These are phyloP conservation scores for Drosophila eugracilis DNA, from an alignment of 1,140 invertebrate genomes.

Conservation along the genomic window DNA sequence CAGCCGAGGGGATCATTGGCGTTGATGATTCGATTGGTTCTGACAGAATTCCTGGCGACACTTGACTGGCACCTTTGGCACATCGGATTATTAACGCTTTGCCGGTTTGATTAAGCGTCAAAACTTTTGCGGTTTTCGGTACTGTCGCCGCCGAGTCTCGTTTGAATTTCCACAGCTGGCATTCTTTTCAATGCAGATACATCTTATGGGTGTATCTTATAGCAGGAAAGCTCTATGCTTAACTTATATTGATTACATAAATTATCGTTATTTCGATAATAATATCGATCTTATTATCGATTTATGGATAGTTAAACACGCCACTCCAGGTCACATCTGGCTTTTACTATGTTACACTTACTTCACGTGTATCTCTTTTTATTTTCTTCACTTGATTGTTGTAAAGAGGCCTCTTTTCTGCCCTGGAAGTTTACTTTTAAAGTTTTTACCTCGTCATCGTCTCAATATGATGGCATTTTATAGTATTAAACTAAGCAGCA, in stretches of 20 bases:
- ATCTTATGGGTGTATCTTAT: too few species aligned
- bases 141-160: conserved; percentile 51
- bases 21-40: conserved; percentile 38
- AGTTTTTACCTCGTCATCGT: conserved; percentile 62
- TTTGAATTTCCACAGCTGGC: conserved; percentile 2
- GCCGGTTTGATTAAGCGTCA: conserved; percentile 73
- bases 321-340: conserved; percentile 10
- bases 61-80: conserved; percentile 63
- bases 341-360: conserved; percentile 21
- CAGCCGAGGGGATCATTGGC: neutral
- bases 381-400: conserved; percentile 1
- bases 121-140: conserved; percentile 60
- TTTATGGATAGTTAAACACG: conserved; percentile 6
- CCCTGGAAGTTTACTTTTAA: conserved; percentile 32
- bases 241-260: too few species aligned
- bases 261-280: too few species aligned
- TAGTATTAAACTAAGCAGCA: conserved; percentile 76
- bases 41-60: conserved; percentile 76
- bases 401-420: conserved; percentile 4
- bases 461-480: conserved; percentile 70
- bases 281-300: too few species aligned
- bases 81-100: conserved; percentile 76
- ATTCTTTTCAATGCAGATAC: neutral
- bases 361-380: conserved; percentile 16
- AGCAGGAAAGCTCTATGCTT: too few species aligned